phyloP scores from a whole-genome alignment of 1,140 invertebrate species.

The Hypsibius dujardini region DNA sequence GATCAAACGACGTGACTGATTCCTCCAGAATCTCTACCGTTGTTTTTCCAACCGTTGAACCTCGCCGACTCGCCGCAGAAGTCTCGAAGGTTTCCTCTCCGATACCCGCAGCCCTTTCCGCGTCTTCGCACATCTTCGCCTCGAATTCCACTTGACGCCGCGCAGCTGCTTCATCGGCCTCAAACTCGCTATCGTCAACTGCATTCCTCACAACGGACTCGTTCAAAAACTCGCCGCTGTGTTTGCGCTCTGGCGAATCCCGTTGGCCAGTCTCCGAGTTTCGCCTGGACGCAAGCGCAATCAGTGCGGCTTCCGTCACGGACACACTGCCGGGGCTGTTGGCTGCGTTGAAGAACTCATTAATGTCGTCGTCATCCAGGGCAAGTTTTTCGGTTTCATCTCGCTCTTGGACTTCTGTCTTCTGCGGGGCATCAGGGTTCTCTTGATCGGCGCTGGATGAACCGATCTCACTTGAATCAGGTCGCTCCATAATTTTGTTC shows the following conservation, averaged over 20 bases:
- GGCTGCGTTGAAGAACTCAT: background rate
- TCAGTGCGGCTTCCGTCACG: background rate
- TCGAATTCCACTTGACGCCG: too few relatives aligned
- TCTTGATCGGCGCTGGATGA: background rate
- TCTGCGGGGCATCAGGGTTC: background rate
- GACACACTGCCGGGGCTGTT: background rate
- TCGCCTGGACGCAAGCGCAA: too few relatives aligned
- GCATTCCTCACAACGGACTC: background rate
- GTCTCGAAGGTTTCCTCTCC: too few relatives aligned
- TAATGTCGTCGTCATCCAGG: conserved; percentile 4
- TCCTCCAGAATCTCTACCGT: too few relatives aligned
- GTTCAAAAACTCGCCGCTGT: background rate
- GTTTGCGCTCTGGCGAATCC: background rate
- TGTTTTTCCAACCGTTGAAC: too few relatives aligned
- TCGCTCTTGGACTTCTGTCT: background rate
- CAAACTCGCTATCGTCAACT: background rate
- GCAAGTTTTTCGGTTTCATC: background rate
- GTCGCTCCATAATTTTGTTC: background rate
- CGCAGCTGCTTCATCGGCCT: too few relatives aligned
- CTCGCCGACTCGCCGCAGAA: too few relatives aligned
- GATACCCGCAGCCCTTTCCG: too few relatives aligned
- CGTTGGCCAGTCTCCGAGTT: too few relatives aligned
- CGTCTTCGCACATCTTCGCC: too few relatives aligned
- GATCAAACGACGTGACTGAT: too few relatives aligned
- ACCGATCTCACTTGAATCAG: background rate